Evolutionary conservation across 2,113 vertebrate genomes (phyloP).

Genomic region (Bothrops jararaca): DNA sequence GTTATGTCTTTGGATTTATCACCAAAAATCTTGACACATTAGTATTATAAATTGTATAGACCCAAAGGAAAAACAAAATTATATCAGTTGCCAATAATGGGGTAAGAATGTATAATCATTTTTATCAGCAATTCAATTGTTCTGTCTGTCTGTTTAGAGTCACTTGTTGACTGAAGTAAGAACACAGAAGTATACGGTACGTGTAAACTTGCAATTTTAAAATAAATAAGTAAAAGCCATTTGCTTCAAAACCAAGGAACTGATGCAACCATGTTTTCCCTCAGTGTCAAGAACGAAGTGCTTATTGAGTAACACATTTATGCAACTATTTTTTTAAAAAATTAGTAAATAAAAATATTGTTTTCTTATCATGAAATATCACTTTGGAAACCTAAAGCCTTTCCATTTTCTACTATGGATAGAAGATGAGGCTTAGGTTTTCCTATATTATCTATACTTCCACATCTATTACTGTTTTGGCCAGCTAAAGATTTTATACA

Average conservation of each 20-base stretch:
- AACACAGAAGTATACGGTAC: constrained; percentile 32
- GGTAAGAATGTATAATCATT: constrained; percentile 39
- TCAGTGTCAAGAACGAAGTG: constrained; percentile 24
- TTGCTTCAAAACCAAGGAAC: constrained; percentile 5
- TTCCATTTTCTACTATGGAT: constrained; percentile 36
- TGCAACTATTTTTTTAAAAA: constrained; percentile 2
- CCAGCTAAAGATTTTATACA: constrained; percentile 65
- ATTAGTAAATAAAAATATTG: background rate
- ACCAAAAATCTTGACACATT: constrained; percentile 45
- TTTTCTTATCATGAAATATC: background rate
- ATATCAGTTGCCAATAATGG: constrained; percentile 14
- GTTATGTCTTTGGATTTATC: constrained; percentile 43
- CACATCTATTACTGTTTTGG: background rate
- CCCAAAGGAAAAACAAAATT: constrained; percentile 27
- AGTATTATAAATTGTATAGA: constrained; percentile 47
- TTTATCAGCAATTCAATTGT: constrained; percentile 36
- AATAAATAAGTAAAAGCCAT: background rate
- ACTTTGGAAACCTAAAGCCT: constrained; percentile 25
- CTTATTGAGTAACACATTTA: background rate
- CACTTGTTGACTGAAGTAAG: constrained; percentile 31
- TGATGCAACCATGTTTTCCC: constrained; percentile 23
- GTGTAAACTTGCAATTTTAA: background rate
- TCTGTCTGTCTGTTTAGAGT: constrained; percentile 57
- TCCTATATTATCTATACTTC: background rate
- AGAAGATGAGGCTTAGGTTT: constrained; percentile 18